phyloP scores from a whole-genome alignment of 2,113 vertebrate genomes.

The Suncus etruscus region DNA sequence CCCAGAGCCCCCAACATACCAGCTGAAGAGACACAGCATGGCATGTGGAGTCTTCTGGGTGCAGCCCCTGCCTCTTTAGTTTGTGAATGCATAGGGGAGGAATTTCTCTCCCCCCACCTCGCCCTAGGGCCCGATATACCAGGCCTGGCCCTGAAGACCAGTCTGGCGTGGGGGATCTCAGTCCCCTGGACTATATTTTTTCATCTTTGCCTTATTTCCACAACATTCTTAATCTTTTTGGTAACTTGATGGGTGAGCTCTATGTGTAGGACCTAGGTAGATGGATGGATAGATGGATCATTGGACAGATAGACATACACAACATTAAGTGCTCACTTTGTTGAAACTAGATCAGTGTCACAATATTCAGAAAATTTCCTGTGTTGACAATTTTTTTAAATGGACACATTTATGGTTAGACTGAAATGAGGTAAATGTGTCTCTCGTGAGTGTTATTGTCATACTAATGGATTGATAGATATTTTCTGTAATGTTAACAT shows the following conservation, averaged over 20 bases:
- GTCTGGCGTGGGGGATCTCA: no score
- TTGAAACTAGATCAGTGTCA: conserved; percentile 41
- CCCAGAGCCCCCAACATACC: no score
- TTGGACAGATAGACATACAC: no score
- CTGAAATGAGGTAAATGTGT: conserved; percentile 39
- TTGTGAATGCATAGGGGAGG: no score
- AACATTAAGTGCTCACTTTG: conserved; percentile 36
- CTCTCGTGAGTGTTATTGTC: conserved; percentile 17
- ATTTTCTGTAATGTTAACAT: conserved; percentile 45
- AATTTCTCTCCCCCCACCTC: no score
- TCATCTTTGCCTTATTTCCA: not conserved
- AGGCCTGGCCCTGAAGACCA: no score
- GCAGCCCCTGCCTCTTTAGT: no score
- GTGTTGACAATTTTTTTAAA: conserved; percentile 25
- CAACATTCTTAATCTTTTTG: not conserved
- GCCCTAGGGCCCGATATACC: no score
- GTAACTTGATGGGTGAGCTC: conserved; percentile 34
- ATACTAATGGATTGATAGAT: conserved; percentile 62
- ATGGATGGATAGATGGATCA: not conserved
- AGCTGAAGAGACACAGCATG: no score
- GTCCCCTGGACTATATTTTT: no score
- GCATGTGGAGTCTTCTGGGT: no score
- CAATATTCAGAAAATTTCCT: conserved; percentile 63
- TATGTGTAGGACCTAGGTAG: not conserved
- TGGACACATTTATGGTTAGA: conserved; percentile 54